Base-by-base conservation (phyloP, 2,113 vertebrate species). In the Strigops habroptila region DNA sequence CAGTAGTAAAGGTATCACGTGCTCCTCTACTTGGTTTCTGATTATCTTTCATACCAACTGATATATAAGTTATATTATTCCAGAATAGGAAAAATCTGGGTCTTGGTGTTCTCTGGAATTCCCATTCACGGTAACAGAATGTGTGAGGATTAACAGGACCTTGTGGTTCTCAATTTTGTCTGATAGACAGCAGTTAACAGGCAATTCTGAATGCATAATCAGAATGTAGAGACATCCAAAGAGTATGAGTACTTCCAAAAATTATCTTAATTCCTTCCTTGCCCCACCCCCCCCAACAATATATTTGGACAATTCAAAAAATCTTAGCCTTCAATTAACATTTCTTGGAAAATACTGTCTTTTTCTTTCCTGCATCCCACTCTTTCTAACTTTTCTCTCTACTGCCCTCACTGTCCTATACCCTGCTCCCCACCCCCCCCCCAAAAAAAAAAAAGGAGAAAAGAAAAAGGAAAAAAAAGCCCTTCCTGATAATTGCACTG, bases 401-500 rank as follows among this genome's bases (percentile, higher is more conserved):
- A 39, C 25, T 24, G 25, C 23, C 27, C 16, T 28, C 12, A 10
- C 25, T n/a, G 18, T 14, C 55, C 55, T 31, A n/a, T 31, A 57
- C 31, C 31, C 31, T 81, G n/a, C n/a, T n/a, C n/a, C n/a, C 41
- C 76, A 53, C 12, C 16, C 21, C 10, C 10, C 4, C 28, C 9
- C 10, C 2, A 6, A 60, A 79, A 60, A 81, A 51, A 64, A 23
- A 21, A 67, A 43, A 49, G 43, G 12, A 52, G 8, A 86, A 18
- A 69, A 57, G 13, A 63, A 68, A 75, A 57, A 15, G 3, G 2
- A 18, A 71, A 84, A 94, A 86, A 95, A 93, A 82, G 17, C 71
- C 92, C 97, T 97, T 96, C 96, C 94, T 97, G 98, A 97, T 98
- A 98, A 98, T 98, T 98, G 98, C 97, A 96, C 92, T 94, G 97